Evolutionary conservation across 2,888 invertebrate species (phyloP), one percentile per base, ranked within the genome.

Genomic region (Smittia aterrima): DNA sequence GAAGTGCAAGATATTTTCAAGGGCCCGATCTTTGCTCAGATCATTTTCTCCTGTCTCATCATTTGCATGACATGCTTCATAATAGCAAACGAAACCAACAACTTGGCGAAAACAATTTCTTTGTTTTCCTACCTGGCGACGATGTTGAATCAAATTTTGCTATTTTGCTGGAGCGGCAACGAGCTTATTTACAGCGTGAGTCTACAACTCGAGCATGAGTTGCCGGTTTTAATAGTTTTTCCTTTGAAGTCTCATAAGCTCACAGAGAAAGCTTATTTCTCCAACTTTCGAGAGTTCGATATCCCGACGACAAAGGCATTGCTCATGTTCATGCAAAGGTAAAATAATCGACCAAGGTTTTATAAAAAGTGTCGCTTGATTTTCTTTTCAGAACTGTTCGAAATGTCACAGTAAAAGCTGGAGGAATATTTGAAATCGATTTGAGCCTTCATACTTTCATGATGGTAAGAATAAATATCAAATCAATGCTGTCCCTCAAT

Each of bases 91-190:
- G 79, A 82, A 82, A 77, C 77, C 76, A 76, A 74, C 13, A 74
- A 22, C 67, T 41, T 13, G 13, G 62, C 24, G 11, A 25, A 9
- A 79, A 85, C 86, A 75, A 81, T 84, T 1, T 86, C 86, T 9
- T 85, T 86, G 83, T 79, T 82, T 0, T 80, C 86, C 13, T 87
- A 86, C 79, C 84, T 85, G 75, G 78, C 79, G 66, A 87, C 87
- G 78, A 86, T 87, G 78, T 79, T 87, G 18, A 81, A 85, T 7
- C 86, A 87, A 79, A 80, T 87, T 77, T 85, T 85, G 76, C 79
- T 87, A 1, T 86, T 85, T 79, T 87, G 87, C 79, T 87, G 85
- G 81, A 86, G 83, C 77, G 87, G 87, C 7, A 87, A 87, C 78
- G 86, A 86, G 78, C 83, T 87, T 2, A 83, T 85, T 0, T 79